Conservation (phyloP, 2,888 invertebrate species). For the Drosophila fulvimacula region DNA sequence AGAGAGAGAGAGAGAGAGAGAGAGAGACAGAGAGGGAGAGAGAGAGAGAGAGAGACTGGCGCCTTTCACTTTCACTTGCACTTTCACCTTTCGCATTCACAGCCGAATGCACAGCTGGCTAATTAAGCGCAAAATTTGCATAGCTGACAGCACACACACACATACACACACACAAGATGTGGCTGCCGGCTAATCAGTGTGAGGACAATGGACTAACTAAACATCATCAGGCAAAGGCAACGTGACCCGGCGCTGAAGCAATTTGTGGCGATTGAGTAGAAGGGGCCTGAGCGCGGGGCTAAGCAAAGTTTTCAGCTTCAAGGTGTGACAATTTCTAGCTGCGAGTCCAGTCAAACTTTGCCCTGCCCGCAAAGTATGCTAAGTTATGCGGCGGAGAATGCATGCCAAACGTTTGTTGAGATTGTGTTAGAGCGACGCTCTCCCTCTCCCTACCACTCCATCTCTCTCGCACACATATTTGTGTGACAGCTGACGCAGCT, state of each 20-base stretch:
- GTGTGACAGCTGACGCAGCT: constrained; percentile 43
- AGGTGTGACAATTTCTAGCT: constrained; percentile 51
- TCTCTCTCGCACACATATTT: neutral
- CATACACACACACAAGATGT: constrained; percentile 19
- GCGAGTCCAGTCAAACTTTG: constrained; percentile 58
- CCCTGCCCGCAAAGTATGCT: constrained; percentile 75
- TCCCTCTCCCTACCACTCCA: neutral
- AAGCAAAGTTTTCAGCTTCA: constrained; percentile 22
- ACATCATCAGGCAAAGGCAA: constrained; percentile 59
- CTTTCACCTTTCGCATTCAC: constrained; percentile 43
- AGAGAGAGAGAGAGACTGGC: neutral
- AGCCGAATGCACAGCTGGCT: constrained; percentile 38
- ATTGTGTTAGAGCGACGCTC: constrained; percentile 3
- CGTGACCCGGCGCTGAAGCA: constrained; percentile 55
- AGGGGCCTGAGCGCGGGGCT: neutral
- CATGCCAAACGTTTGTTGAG: constrained; percentile 20
- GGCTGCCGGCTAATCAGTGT: constrained; percentile 58
- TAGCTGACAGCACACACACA: constrained; percentile 34
- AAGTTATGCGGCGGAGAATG: constrained; percentile 66
- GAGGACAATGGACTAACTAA: constrained; percentile 60
- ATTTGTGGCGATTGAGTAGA: constrained; percentile 41
- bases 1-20: neutral
- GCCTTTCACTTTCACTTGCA: constrained; percentile 17
- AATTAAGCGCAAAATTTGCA: constrained; percentile 63
- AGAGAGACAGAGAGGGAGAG: neutral